Base-by-base conservation (phyloP, 2,888 invertebrate species). In the Adela reaumurella region DNA sequence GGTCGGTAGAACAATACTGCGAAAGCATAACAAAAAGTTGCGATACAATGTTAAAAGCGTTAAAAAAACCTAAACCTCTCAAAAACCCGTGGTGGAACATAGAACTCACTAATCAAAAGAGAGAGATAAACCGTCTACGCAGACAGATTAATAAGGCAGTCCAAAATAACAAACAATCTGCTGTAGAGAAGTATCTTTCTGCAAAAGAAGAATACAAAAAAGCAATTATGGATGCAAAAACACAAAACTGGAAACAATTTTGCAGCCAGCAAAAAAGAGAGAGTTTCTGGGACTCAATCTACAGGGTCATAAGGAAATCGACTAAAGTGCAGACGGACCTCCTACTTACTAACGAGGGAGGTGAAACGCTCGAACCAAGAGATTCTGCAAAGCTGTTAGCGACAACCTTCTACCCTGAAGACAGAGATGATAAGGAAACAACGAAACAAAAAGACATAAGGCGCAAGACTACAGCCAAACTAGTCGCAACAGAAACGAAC, bases 71-170 rank as follows among this genome's bases (percentile, higher is more conserved):
- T 29, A 47, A 44, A 18, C 49, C 1, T 47, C 41, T 46, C 17
- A 49, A 29, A 29, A 11, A 47, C 17, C 53, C 54, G 35, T 54
- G 55, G 55, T 54, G 54, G 54, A 49, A 47, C 45, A 50, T 48
- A 14, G 35, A 52, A 28, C 50, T 54, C 6, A 49, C 35, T 1
- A 24, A 43, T 11, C 17, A 46, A 28, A 52, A 54, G 19, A 52
- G 29, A 19, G 42, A 45, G 8, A 24, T 24, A 8, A 6, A 6
- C 5, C 24, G 24, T 6, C 4, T 6, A 24, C 4, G 24, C 5
- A 24, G 24, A 8, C 11, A 48, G 2, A 53, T 51, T 3, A 17
- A 20, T 3, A 16, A 17, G 17, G 50, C 53, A 5, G 48, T 45
- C 2, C 51, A 41, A 11, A 17, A 11, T 2, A 29, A 51, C 1